These are phyloP conservation scores for Tragopan temminckii DNA, from an alignment of 2,797 vertebrate genomes.

Conservation along the genomic window DNA sequence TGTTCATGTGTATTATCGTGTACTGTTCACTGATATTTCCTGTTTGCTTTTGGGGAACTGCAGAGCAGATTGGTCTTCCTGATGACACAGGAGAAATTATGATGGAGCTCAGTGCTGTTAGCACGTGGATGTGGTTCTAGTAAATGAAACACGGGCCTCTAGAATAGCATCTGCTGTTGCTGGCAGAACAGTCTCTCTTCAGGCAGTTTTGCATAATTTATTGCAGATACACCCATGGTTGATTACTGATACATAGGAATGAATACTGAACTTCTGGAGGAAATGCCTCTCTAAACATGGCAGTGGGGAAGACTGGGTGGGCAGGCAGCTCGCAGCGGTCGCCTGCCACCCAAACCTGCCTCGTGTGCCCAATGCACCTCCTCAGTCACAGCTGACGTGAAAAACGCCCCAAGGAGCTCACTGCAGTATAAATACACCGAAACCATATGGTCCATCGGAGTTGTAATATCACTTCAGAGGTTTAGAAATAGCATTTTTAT, in stretches of 20 bases:
- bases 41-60: background rate
- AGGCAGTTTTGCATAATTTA: background rate
- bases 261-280: background rate
- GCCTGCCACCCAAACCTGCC: background rate
- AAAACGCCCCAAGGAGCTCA: background rate
- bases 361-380: background rate
- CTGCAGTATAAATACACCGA: slow-evolving; percentile 13
- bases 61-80: background rate
- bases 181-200: background rate
- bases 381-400: background rate
- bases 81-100: background rate
- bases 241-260: background rate
- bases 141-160: slow-evolving; percentile 6
- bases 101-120: background rate
- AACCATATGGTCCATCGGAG: slow-evolving; percentile 52
- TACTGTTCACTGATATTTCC: background rate
- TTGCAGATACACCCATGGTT: background rate
- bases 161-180: slow-evolving; percentile 5
- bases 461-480: slow-evolving; percentile 18
- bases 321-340: background rate
- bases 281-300: background rate
- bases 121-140: background rate
- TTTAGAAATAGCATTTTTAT: slow-evolving; percentile 41
- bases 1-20: background rate
- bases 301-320: background rate